These are phyloP conservation scores for Heterotis niloticus DNA, from an alignment of 2,113 vertebrate species.

Conservation along the genomic window DNA sequence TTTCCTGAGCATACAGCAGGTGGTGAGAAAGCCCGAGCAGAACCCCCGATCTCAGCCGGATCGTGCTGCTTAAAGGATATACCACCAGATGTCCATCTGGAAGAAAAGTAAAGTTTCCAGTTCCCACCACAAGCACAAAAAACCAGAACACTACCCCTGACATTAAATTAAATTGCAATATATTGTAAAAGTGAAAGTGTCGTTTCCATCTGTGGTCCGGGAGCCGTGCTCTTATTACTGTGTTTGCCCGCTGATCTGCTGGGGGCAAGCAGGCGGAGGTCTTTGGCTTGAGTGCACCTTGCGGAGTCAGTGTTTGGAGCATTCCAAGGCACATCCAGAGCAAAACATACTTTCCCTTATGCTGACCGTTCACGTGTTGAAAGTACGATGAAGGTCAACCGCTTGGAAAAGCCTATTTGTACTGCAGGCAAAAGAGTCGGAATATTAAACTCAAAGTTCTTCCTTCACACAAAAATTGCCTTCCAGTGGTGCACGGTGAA, in stretches of 20 bases:
- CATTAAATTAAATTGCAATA: no score
- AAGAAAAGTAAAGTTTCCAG: slow-evolving; percentile 69
- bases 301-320: no score
- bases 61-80: slow-evolving; percentile 79
- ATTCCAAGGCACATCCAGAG: no score
- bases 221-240: not conserved
- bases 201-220: not conserved
- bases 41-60: slow-evolving; percentile 73
- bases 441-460: not conserved
- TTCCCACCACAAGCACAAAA: slow-evolving; percentile 54
- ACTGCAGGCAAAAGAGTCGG: not conserved
- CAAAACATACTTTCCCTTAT: not conserved
- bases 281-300: not conserved
- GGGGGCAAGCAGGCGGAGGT: not conserved
- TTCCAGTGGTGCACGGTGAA: no score
- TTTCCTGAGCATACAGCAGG: slow-evolving; percentile 57
- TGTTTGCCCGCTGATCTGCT: not conserved
- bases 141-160: not conserved
- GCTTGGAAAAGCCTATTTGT: not conserved
- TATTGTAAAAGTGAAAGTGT: no score
- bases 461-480: not conserved
- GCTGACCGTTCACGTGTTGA: no score
- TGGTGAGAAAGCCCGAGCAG: slow-evolving; percentile 73
- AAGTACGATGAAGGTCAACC: not conserved
- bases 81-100: slow-evolving; percentile 78